Conservation (phyloP, 2,888 invertebrate species). For the Nymphalis polychloros region DNA sequence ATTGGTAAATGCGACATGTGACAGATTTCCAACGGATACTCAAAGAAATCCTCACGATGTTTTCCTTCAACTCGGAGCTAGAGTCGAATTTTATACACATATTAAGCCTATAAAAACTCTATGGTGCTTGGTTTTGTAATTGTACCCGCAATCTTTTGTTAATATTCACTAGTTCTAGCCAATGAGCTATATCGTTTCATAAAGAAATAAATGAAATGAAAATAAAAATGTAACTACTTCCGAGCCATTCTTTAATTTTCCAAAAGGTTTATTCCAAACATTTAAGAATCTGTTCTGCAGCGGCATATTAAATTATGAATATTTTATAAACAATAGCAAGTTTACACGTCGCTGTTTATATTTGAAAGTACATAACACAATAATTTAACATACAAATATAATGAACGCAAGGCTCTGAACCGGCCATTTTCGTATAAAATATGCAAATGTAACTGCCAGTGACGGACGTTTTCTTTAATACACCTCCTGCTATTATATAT, state of each 20-base stretch:
- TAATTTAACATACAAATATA: conserved; percentile 28
- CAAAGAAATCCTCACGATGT: too few species aligned
- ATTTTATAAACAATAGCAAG: conserved; percentile 5
- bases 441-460: conserved; percentile 26
- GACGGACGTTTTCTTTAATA: conserved; percentile 12
- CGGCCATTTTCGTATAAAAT: conserved; percentile 34
- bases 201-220: not conserved
- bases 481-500: not conserved
- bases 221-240: not conserved
- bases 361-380: conserved; percentile 24
- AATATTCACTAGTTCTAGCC: too few species aligned
- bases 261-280: not conserved
- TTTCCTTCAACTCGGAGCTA: too few species aligned
- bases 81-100: too few species aligned
- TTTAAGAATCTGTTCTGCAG: not conserved
- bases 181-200: too few species aligned
- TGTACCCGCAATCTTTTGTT: too few species aligned
- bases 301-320: conserved; percentile 5
- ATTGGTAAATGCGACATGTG: too few species aligned
- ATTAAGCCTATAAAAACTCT: too few species aligned
- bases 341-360: conserved; percentile 18
- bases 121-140: too few species aligned
- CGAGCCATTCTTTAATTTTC: not conserved
- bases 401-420: conserved; percentile 19
- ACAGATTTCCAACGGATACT: too few species aligned